A percentile compares a stretch with the other conserved stretches of the same genome.
phyloP scores from a whole-genome alignment of 1,140 invertebrate genomes.

The Schlechtendalia chinensis region DNA sequence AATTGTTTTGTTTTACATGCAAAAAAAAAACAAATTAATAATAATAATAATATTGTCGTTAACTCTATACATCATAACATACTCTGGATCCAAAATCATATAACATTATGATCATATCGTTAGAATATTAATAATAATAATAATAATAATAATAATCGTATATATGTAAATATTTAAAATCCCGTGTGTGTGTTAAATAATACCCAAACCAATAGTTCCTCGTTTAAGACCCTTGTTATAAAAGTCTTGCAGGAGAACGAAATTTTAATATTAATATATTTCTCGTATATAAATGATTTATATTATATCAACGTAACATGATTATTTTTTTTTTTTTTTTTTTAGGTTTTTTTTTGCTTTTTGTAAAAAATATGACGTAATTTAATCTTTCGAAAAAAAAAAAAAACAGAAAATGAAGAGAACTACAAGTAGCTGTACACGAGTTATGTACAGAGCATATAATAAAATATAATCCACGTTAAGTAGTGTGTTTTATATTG shows the following conservation, averaged over 20 bases:
- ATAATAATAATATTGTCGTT: background rate
- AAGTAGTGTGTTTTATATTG: background rate
- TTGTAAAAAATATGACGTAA: conserved; percentile 15
- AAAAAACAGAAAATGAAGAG: conserved; percentile 31
- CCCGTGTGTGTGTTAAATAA: conserved; percentile 33
- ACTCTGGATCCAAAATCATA: conserved; percentile 9
- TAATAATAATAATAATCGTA: conserved; percentile 21
- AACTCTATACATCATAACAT: background rate
- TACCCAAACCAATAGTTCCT: conserved; percentile 32
- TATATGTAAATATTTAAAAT: too few species aligned
- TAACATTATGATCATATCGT: too few species aligned
- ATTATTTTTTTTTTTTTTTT: background rate
- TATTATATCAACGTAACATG: background rate
- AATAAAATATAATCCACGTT: conserved; percentile 3
- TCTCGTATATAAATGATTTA: conserved; percentile 3
- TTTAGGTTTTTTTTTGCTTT: background rate
- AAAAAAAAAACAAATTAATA: conserved; percentile 24
- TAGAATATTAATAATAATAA: too few species aligned
- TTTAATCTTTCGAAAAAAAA: conserved; percentile 30
- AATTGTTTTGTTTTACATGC: conserved; percentile 1
- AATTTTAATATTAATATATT: conserved; percentile 23
- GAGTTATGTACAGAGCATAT: conserved; percentile 23
- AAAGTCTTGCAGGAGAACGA: conserved; percentile 5
- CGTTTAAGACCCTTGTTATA: too few species aligned
- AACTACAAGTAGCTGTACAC: conserved; percentile 32